A percentile compares a stretch with the other conserved stretches of the same genome.
phyloP scores from a whole-genome alignment of 2,797 vertebrate genomes.

The Coluber constrictor region DNA sequence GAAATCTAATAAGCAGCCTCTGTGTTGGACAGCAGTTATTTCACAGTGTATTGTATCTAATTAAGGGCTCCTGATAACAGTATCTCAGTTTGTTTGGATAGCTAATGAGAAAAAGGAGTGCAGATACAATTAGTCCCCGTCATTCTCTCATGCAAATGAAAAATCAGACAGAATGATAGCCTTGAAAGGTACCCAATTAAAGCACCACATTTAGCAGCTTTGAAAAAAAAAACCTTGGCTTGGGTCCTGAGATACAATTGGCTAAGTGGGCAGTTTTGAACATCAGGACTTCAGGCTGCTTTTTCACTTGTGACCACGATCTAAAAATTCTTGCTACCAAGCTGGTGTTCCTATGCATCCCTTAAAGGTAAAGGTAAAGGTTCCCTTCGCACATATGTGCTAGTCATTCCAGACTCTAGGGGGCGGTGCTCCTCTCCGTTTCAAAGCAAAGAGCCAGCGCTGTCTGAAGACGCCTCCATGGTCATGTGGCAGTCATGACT shows the following conservation, averaged over 20 bases:
- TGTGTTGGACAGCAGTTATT: not conserved
- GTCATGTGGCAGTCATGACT: no score
- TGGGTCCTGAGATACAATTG: not conserved
- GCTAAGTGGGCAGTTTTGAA: slow-evolving; percentile 17
- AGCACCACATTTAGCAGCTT: not conserved
- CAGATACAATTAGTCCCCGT: not conserved
- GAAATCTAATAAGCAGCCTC: not conserved
- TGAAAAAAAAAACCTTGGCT: slow-evolving; percentile 7
- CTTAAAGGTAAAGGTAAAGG: not conserved
- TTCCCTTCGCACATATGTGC: no score
- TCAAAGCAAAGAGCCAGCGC: no score
- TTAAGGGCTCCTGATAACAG: not conserved
- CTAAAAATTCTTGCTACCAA: not conserved
- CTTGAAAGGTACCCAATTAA: slow-evolving; percentile 20
- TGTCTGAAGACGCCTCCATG: no score
- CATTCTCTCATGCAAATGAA: not conserved
- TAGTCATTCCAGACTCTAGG: no score
- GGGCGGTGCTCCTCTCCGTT: no score
- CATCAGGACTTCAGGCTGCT: no score
- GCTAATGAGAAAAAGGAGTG: not conserved
- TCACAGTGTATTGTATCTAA: not conserved
- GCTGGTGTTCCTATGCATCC: not conserved
- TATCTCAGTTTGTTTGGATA: slow-evolving; percentile 5
- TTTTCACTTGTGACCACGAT: not conserved
- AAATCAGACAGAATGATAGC: not conserved